These are phyloP conservation scores for Daktulosphaira vitifoliae DNA, from an alignment of 1,140 invertebrate species.

Conservation along the genomic window DNA sequence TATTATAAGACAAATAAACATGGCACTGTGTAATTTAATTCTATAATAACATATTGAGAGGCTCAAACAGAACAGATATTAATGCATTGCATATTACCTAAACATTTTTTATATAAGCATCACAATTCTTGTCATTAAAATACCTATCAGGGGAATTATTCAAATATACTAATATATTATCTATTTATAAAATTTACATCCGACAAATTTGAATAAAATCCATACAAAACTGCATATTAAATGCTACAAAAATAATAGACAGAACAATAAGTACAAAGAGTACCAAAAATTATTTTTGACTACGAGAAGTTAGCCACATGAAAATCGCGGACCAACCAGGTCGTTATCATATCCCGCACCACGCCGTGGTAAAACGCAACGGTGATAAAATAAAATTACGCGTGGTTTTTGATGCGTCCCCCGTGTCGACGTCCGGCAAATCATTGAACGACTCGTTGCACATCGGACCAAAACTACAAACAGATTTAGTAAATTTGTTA, in stretches of 20 bases:
- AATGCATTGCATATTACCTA: not conserved
- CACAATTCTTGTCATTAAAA: not conserved
- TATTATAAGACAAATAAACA: not conserved
- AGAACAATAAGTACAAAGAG: not conserved
- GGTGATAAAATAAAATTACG: slow-evolving; percentile 39
- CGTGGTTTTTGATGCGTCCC: slow-evolving; percentile 42
- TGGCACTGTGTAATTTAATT: not conserved
- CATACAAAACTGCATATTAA: not conserved
- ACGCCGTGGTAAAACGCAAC: too few species aligned
- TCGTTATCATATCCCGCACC: too few species aligned
- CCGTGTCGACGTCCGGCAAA: slow-evolving; percentile 38
- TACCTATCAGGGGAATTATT: not conserved
- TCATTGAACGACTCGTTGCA: slow-evolving; percentile 39
- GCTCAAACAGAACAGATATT: not conserved
- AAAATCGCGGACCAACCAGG: too few species aligned
- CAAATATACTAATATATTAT: not conserved
- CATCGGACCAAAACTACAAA: slow-evolving; percentile 40
- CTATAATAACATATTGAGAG: not conserved
- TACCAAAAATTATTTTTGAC: too few species aligned
- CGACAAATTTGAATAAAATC: not conserved
- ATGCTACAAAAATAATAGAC: not conserved
- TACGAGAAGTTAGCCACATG: too few species aligned
- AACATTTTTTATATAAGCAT: not conserved
- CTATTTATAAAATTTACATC: not conserved
- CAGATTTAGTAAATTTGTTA: slow-evolving; percentile 39